A percentile compares a stretch with the other conserved stretches of the same genome.
These are phyloP conservation scores for Callosobruchus maculatus DNA, from an alignment of 2,888 invertebrate species.

Conservation along the genomic window DNA sequence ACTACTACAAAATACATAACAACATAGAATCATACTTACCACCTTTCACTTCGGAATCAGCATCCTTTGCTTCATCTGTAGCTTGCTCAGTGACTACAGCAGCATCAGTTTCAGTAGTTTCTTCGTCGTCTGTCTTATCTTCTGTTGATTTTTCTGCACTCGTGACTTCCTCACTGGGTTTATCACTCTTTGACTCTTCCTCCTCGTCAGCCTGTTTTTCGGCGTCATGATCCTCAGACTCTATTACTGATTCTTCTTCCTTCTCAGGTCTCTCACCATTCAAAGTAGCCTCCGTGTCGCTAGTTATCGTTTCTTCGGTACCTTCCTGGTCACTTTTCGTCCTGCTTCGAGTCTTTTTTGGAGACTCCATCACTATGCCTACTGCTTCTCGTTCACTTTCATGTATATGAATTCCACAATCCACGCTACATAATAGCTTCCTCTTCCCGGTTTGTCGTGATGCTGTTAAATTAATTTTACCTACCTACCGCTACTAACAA, in stretches of 20 bases:
- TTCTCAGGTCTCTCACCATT: not conserved
- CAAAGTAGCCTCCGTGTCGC: not conserved
- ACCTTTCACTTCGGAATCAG: not conserved
- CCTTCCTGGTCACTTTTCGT: not conserved
- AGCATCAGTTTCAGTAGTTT: not conserved
- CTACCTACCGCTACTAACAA: not conserved
- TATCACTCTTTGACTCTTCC: not conserved
- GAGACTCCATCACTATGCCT: not conserved
- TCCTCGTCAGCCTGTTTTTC: not conserved
- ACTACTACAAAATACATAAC: too few relatives aligned
- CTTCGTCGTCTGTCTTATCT: not conserved
- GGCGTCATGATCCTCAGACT: not conserved
- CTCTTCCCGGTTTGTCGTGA: not conserved
- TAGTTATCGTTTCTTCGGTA: not conserved
- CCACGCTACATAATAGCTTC: not conserved
- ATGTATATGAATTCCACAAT: not conserved
- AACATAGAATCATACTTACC: not conserved
- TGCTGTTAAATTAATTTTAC: not conserved
- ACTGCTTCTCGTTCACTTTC: not conserved
- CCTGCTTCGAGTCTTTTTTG: not conserved
- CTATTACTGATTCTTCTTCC: not conserved
- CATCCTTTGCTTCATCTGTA: not conserved
- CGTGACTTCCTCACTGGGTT: conserved; percentile 2
- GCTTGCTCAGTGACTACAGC: not conserved
- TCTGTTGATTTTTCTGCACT: not conserved